Evolutionary conservation across 2,888 invertebrate genomes (phyloP).

Genomic region (Eudemis profundana): DNA sequence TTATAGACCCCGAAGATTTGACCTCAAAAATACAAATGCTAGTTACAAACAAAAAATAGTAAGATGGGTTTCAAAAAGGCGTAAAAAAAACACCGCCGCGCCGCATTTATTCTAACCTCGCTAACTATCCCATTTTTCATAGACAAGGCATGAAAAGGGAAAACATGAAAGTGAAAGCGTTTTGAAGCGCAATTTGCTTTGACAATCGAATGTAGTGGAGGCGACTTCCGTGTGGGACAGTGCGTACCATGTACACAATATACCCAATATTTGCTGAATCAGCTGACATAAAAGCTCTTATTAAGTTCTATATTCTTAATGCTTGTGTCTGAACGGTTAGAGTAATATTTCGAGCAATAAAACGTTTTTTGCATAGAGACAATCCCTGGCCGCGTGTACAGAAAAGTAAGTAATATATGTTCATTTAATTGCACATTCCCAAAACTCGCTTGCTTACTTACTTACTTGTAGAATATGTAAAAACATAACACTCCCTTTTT

Average conservation of each 20-base stretch:
- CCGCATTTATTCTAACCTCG: conserved; percentile 5
- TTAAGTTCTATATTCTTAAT: no score
- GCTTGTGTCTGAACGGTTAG: no score
- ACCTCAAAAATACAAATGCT: no score
- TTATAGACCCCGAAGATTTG: no score
- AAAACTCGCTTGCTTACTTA: no score
- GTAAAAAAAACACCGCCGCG: conserved; percentile 8
- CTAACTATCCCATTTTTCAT: conserved; percentile 35
- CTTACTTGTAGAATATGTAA: no score
- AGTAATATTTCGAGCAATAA: no score
- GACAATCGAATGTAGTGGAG: conserved; percentile 37
- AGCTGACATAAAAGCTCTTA: neutral
- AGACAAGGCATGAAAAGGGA: conserved; percentile 36
- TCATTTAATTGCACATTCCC: no score
- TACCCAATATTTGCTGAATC: conserved; percentile 32
- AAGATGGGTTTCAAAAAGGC: neutral
- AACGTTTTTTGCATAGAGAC: no score
- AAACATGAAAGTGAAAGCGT: conserved; percentile 43
- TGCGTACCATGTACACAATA: conserved; percentile 2
- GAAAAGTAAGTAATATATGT: no score
- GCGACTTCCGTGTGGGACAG: conserved; percentile 38
- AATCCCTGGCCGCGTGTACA: no score
- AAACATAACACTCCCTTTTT: no score
- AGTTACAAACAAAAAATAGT: neutral
- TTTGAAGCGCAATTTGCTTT: conserved; percentile 45